These are phyloP conservation scores for Coptodon bakossiorum DNA, from an alignment of 2,113 vertebrate species.

Conservation along the genomic window DNA sequence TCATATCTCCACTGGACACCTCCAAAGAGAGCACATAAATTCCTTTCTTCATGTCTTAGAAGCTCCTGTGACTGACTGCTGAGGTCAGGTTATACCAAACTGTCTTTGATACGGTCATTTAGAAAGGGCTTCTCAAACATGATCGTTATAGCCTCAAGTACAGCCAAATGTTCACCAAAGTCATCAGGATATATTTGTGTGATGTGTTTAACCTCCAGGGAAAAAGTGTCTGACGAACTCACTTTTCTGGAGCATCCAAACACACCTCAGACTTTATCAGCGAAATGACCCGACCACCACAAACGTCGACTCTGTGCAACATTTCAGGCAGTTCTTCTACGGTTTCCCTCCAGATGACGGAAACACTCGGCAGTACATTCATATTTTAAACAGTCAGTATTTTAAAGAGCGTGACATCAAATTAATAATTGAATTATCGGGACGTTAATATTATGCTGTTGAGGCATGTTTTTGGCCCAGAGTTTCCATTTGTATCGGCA, in stretches of 20 bases:
- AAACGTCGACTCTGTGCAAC: rapidly evolving
- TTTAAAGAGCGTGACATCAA: not conserved
- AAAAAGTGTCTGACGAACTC: not conserved
- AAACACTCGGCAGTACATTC: not conserved
- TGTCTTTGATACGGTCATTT: rapidly evolving
- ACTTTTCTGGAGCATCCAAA: not conserved
- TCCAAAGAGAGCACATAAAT: not conserved
- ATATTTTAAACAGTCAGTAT: not conserved
- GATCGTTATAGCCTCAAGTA: rapidly evolving
- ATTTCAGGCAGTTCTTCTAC: not conserved
- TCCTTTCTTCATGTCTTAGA: not conserved
- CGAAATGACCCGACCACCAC: not conserved
- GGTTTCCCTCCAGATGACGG: not conserved
- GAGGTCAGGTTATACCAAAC: not conserved
- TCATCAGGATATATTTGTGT: not conserved
- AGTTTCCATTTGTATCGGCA: rapidly evolving
- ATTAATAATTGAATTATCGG: not conserved
- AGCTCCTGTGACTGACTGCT: not conserved
- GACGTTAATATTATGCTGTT: not conserved
- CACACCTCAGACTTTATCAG: not conserved
- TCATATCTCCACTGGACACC: not conserved
- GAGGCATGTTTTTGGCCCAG: not conserved
- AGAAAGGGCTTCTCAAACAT: not conserved
- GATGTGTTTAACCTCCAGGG: not conserved
- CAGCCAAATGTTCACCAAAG: not conserved